Evolutionary conservation across 1,140 invertebrate genomes (phyloP).

Genomic region (Chelonus insularis): DNA sequence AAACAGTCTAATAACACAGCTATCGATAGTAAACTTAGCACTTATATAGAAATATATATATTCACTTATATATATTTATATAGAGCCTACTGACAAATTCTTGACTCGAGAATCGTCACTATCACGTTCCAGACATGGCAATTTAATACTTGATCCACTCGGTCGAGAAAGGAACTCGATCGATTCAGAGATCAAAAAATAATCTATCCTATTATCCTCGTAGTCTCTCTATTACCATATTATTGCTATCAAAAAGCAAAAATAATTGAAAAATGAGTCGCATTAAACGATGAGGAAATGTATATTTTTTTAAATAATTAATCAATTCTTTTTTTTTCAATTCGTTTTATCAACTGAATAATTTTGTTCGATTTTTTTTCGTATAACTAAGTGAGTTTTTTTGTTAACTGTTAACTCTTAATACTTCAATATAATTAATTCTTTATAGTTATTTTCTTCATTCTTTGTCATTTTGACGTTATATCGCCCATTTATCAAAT

Average conservation of each 20-base stretch:
- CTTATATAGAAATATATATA: too few relatives aligned
- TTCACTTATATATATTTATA: conserved; percentile 2
- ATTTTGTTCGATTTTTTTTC: too few relatives aligned
- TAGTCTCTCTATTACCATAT: conserved; percentile 19
- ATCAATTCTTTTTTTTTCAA: too few relatives aligned
- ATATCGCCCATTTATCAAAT: too few relatives aligned
- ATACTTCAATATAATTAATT: too few relatives aligned
- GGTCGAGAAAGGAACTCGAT: conserved; percentile 20
- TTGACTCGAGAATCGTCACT: neutral
- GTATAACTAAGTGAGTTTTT: too few relatives aligned
- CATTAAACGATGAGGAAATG: conserved; percentile 1
- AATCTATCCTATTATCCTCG: conserved; percentile 35
- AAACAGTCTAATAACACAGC: conserved; percentile 48
- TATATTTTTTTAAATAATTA: too few relatives aligned
- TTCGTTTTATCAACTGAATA: too few relatives aligned
- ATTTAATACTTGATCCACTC: conserved; percentile 22
- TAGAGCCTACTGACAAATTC: neutral
- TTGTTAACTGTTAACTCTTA: too few relatives aligned
- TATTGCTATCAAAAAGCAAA: conserved; percentile 4
- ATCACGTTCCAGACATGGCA: conserved; percentile 19
- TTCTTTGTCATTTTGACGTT: too few relatives aligned
- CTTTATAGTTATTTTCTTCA: too few relatives aligned
- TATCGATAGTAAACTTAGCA: conserved; percentile 35
- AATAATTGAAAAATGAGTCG: neutral
- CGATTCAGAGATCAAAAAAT: conserved; percentile 45